Evolutionary conservation across 30 jellyfish, hydroid and myxozoan species (phyloP).

Genomic region (Catostylus mosaicus): DNA sequence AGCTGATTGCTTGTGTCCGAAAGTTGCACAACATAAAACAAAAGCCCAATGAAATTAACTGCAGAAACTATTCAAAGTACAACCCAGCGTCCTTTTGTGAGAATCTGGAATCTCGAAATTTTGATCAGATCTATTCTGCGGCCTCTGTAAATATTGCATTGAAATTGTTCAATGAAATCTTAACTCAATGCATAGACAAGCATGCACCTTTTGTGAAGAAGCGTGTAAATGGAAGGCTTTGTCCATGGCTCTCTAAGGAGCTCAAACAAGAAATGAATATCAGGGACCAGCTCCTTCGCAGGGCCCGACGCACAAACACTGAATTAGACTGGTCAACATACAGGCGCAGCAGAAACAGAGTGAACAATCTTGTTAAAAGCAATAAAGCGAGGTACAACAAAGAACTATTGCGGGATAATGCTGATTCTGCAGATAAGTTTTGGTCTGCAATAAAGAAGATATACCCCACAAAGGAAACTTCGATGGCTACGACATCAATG

Average conservation of each 20-base stretch:
- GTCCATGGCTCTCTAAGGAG: slow-evolving; percentile 73
- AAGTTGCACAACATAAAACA: background rate
- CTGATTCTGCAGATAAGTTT: slow-evolving; percentile 37
- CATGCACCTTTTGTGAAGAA: slow-evolving; percentile 66
- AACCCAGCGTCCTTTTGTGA: slow-evolving; percentile 29
- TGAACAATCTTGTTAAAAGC: slow-evolving; percentile 40
- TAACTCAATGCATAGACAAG: slow-evolving; percentile 46
- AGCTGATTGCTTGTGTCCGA: background rate
- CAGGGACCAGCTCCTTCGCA: slow-evolving; percentile 79
- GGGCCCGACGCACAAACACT: slow-evolving; percentile 25
- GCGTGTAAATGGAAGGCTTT: slow-evolving; percentile 55
- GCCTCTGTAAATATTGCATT: slow-evolving; percentile 50
- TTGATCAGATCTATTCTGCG: slow-evolving; percentile 42
- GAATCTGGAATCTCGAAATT: slow-evolving; percentile 36
- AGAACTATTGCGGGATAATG: slow-evolving; percentile 34
- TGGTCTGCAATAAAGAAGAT: slow-evolving; percentile 43
- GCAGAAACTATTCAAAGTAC: slow-evolving; percentile 1
- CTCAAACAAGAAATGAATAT: slow-evolving; percentile 24
- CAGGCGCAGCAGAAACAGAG: slow-evolving; percentile 11
- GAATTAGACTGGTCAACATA: slow-evolving; percentile 15
- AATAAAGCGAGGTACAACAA: slow-evolving; percentile 40
- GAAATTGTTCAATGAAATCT: slow-evolving; percentile 32
- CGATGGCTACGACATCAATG: background rate
- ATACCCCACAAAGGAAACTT: background rate
- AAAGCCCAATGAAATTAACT: too few relatives aligned